These are phyloP conservation scores for Phalanger gymnotis DNA, from an alignment of 2,797 vertebrate genomes.

Conservation along the genomic window DNA sequence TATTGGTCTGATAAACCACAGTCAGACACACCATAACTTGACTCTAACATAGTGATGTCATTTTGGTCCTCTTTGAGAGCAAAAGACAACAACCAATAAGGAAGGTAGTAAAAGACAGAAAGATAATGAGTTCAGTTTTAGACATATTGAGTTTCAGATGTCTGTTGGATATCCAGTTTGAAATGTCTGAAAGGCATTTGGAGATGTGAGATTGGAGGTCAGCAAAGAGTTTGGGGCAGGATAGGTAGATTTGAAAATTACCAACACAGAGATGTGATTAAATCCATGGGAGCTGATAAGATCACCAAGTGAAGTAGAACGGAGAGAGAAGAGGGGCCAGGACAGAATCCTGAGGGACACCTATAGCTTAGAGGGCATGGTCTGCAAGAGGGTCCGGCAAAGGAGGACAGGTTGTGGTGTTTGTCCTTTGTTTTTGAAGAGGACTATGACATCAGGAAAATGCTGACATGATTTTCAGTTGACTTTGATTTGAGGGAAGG, in stretches of 20 bases:
- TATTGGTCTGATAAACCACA: no score
- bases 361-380: not conserved
- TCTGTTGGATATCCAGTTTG: not conserved
- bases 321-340: no score
- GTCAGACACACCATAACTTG: no score
- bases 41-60: no score
- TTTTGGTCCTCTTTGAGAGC: no score
- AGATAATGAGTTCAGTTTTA: not conserved
- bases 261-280: not conserved
- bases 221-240: not conserved
- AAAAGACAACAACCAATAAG: not conserved
- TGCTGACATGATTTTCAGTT: no score
- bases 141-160: not conserved
- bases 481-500: no score
- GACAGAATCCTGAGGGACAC: not conserved
- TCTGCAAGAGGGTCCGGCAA: not conserved
- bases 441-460: no score
- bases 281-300: not conserved
- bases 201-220: not conserved
- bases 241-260: not conserved
- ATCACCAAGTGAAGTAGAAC: not conserved
- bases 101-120: not conserved
- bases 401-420: no score
- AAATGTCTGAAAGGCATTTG: not conserved
- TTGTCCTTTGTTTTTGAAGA: no score